A percentile compares a stretch with the other conserved stretches of the same genome.
Evolutionary conservation across 2,113 vertebrate species (phyloP).

Genomic region (Clinocottus analis): DNA sequence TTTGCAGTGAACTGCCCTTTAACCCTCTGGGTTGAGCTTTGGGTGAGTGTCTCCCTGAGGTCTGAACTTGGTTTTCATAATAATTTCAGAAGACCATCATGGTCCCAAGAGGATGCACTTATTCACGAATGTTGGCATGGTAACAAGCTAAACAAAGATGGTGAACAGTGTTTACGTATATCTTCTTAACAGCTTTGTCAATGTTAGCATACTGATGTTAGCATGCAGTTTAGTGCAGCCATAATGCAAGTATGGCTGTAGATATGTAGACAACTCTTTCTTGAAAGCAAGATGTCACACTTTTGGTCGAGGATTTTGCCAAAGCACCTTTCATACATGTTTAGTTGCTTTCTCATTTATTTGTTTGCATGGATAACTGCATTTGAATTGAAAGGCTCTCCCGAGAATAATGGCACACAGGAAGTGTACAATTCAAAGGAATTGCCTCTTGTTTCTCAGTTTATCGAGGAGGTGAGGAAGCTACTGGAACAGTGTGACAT

Average conservation of each 20-base stretch:
- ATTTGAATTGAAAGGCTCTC: background rate
- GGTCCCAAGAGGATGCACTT: background rate
- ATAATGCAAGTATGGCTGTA: background rate
- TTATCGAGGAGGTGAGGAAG: constrained; percentile 90
- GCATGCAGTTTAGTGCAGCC: background rate
- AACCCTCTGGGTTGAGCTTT: background rate
- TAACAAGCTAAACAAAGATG: background rate
- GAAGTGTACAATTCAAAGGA: background rate
- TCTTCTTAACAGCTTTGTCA: background rate
- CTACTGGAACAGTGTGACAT: constrained; percentile 87
- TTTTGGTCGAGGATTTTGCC: background rate
- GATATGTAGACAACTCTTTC: background rate
- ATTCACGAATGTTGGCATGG: background rate
- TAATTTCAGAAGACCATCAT: background rate
- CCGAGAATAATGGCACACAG: background rate
- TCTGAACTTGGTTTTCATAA: background rate
- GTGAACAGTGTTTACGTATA: background rate
- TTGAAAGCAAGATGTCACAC: background rate
- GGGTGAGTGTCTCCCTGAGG: too few relatives aligned
- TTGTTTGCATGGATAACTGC: background rate
- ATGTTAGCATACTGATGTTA: background rate
- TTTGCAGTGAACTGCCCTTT: too few relatives aligned
- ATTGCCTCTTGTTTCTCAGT: constrained; percentile 75
- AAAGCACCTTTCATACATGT: background rate
- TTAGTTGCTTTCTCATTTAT: background rate